Percentiles rank a stretch among this genome's conserved stretches.
These are phyloP conservation scores for Heterochromis multidens DNA, from an alignment of 2,113 vertebrate genomes.

Conservation along the genomic window DNA sequence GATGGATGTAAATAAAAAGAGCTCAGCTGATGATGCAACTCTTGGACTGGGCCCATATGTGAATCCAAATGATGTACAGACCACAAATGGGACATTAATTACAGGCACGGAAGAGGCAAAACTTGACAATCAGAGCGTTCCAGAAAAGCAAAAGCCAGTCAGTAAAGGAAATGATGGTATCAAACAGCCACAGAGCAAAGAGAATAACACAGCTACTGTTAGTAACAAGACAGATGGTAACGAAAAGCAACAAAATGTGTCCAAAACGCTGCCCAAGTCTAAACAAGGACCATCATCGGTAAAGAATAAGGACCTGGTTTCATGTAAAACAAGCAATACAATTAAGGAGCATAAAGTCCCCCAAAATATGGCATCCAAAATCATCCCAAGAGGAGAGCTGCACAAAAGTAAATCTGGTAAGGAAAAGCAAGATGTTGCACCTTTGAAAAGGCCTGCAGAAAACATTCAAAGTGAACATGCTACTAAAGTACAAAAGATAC, in stretches of 20 bases:
- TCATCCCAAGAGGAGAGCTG: constrained; percentile 55
- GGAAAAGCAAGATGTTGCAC: constrained; percentile 59
- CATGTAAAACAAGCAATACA: constrained; percentile 27
- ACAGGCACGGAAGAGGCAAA: constrained; percentile 38
- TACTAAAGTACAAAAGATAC: constrained; percentile 83
- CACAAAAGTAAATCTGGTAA: constrained; percentile 61
- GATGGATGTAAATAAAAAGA: constrained; percentile 40
- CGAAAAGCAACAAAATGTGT: constrained; percentile 33
- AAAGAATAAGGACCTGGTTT: constrained; percentile 60
- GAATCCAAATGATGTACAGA: constrained; percentile 78
- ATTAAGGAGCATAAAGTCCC: constrained; percentile 68
- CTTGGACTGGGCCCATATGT: constrained; percentile 66
- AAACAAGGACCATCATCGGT: constrained; percentile 44
- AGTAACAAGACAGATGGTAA: constrained; percentile 32
- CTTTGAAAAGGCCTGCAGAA: constrained; percentile 77
- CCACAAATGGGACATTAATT: constrained; percentile 54
- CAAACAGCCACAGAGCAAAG: constrained; percentile 21
- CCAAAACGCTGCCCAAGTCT: constrained; percentile 54
- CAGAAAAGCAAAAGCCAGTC: constrained; percentile 22
- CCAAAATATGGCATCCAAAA: constrained; percentile 43
- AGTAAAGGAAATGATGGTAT: constrained; percentile 1
- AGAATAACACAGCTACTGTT: constrained; percentile 18
- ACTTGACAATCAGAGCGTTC: constrained; percentile 40
- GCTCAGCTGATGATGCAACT: constrained; percentile 44
- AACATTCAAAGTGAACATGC: constrained; percentile 71